Base-by-base conservation (phyloP, 2,888 invertebrate genomes). In the Rotaria sp. region DNA sequence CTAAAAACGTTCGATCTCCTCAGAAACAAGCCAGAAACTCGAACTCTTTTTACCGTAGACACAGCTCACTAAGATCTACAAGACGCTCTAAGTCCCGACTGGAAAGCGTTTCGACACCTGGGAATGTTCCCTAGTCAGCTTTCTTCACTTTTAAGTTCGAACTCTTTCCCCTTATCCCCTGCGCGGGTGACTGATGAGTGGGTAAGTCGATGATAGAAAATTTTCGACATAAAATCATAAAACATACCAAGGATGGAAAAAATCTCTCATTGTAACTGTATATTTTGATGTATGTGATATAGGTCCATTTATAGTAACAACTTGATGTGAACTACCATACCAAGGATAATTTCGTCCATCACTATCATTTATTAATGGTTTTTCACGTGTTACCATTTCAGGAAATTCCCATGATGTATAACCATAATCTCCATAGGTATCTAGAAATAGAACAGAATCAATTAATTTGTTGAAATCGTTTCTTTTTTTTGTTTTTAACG, bases 361-460 rank as follows among this genome's bases (percentile, higher is more conserved):
- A 86, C 91, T 91, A 87, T 91, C 91, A 85, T 90, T 90, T 45
- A 91, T 90, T 90, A 91, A 91, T 48, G 88, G 87, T 88, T 90
- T 90, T 84, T 89, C 89, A 85, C 90, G 90, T 80, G 89, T 89
- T n/a, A 89, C 90, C 80, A 91, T 88, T 87, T 91, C 91, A 24
- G 91, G 91, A 88, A 91, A 91, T 87, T 90, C 91, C 91, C 91
- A 91, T 87, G 90, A 90, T 38, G 91, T 90, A 86, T 90, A 91
- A 88, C 48, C 88, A n/a, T 80, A 59, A 45, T 59, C 45, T 8
- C 50, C 85, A 38, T 52, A 55, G 24, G 38, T 45, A 48, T 35
- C 45, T 24, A 21, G 50, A 86, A 90, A 90, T 90, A 88, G 90
- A 90, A 89, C 88, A 89, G 90, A 80, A 52, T 24, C 5, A 38